Evolutionary conservation across 37 sponge, comb jelly and placozoan species (phyloP), one percentile per base, ranked within the genome.

Genomic region (Oopsacas minuta): DNA sequence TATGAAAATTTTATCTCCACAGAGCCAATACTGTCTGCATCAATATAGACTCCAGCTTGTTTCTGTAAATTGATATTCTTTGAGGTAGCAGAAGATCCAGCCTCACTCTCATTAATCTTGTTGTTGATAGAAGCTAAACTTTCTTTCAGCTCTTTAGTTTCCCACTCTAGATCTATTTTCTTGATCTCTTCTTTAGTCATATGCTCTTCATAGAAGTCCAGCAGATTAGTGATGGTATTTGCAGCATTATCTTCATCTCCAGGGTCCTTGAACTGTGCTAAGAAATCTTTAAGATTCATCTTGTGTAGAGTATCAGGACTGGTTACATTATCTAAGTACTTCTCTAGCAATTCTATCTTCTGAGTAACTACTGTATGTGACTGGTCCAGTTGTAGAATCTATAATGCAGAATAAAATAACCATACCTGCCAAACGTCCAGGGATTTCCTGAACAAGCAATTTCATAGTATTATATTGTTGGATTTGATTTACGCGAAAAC

Each of bases 11-110:
- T 61, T 25, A 61, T 61, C 75, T 61, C 75, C 22, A 61, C 75
- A 61, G 75, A 61, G 20, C 75, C 75, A 34, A 61, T 10, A 25
- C 17, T 3, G 7, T 61, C 28, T n/a, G 75, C 75, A 5, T 61
- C 75, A 20, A 61, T 61, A n/a, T 61, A 61, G 32, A 61, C 75
- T 61, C 75, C 75, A 32, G 75, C 75, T 12, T 61, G 75, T 34
- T 61, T 61, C 75, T 61, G 75, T 61, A 61, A 25, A 12, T 61
- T 61, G 7, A 61, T 61, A 34, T 61, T n/a, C 75, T 61, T 61
- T 25, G 75, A 10, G 7, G 75, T n/a, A 12, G 3, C 75, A 25
- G 75, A 61, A 12, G 75, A 20, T 34, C 28, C 75, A 25, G 75
- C 20, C 30, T 7, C 30, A 61, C 75, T 61, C 75, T 61, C 75